Base-by-base conservation (phyloP, 2,888 invertebrate species). In the Ditula angustiorana region DNA sequence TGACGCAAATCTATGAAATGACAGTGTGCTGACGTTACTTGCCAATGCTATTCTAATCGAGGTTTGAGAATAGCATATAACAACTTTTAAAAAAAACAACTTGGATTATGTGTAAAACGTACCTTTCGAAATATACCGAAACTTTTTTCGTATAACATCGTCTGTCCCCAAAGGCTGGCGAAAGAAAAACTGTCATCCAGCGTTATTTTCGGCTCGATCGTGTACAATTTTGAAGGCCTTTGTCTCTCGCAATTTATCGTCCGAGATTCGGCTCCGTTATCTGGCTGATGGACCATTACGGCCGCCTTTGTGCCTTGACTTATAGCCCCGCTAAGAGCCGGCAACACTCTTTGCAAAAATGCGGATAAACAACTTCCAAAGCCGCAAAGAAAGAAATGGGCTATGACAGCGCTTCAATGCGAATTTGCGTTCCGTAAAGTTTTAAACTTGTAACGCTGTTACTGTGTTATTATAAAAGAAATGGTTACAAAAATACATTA, bases 251-350 rank as follows among this genome's bases (percentile, higher is more conserved):
- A 46, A 59, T 67, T 67, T 64, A 63, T 66, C 55, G 52, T 10
- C 57, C 33, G 56, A 61, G 64, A 61, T 67, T 58, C 53, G 50
- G 67, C 35, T 64, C 60, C 56, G 68, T 69, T 69, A 69, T 72
- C 70, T 66, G 30, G n/a, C 69, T 66, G 70, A 70, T 67, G 68
- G 68, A 58, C 69, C 67, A 72, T 72, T 72, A 70, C 62, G 47
- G 62, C 52, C 53, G 37, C 53, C 66, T 72, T 70, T 72, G 68
- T 71, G 71, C 61, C 56, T 21, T 71, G 70, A 72, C 68, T 72
- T 72, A 72, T 71, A 64, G 71, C 66, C 50, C 41, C 30, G 53
- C 28, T 59, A 59, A 68, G 65, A 65, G 63, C 49, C 35, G 47
- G 33, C 30, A 53, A 57, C 44, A 50, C 60, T 63, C 57, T 16